phyloP scores from a whole-genome alignment of 1,140 invertebrate species.

The Uloborus diversus region DNA sequence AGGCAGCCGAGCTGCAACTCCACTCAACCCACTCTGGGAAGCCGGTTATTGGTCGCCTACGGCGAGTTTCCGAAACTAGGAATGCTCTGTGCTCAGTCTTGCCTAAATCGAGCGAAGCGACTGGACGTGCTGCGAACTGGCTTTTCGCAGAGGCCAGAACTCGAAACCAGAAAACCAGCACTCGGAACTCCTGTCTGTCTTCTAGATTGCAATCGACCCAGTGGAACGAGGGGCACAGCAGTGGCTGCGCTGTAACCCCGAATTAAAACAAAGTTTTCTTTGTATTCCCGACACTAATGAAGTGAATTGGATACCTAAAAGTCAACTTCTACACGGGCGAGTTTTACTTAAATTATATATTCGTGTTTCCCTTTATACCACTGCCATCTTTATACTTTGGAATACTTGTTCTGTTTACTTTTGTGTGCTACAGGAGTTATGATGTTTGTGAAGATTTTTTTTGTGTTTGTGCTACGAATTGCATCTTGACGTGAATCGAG shows the following conservation, averaged over 20 bases:
- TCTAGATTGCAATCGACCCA: slow-evolving; percentile 5
- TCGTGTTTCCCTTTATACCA: too few relatives aligned
- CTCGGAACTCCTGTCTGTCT: slow-evolving; percentile 34
- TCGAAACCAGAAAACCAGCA: slow-evolving; percentile 43
- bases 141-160: slow-evolving; percentile 12
- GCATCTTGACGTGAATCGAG: neutral
- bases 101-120: slow-evolving; percentile 20
- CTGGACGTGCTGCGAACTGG: slow-evolving; percentile 11
- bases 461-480: neutral
- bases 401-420: slow-evolving; percentile 1
- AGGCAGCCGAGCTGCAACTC: slow-evolving; percentile 30
- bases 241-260: neutral
- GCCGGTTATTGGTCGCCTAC: slow-evolving; percentile 47
- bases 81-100: slow-evolving; percentile 8
- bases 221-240: neutral
- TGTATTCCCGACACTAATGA: too few relatives aligned
- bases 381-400: slow-evolving; percentile 20
- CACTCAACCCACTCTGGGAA: slow-evolving; percentile 43
- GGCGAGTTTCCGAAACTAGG: slow-evolving; percentile 12
- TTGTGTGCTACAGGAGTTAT: neutral
- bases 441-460: neutral
- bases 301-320: too few relatives aligned
- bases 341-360: too few relatives aligned
- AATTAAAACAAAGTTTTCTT: too few relatives aligned
- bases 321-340: too few relatives aligned